Base-by-base conservation (phyloP, 2,888 invertebrate genomes). In the Caenorhabditis drosophilae region DNA sequence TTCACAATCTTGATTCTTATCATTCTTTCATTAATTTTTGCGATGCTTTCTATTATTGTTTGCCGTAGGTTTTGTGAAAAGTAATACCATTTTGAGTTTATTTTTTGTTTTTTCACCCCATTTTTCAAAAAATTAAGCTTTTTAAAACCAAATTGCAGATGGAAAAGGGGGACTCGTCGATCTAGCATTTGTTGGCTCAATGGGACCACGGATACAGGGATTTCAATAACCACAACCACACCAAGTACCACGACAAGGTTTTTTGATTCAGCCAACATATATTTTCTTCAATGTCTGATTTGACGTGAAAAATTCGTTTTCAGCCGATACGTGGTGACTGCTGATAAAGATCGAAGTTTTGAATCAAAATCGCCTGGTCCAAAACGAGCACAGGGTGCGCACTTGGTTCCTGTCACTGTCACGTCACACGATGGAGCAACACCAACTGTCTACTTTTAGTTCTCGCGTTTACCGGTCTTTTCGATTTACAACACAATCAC, bases 361-460 rank as follows among this genome's bases (percentile, higher is more conserved):
- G 73, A 73, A 38, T 48, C 64, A 11, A 74, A 71, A 41, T 71
- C 71, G 0, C 74, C 74, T 2, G 71, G 63, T 15, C 74, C 74
- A 4, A 68, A 69, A 47, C 38, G 74, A 49, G 62, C 74, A 1
- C 68, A 68, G 48, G 74, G 74, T 6, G 77, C 77, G 11, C 75
- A 74, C 41, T 58, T 77, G 38, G 77, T 77, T 2, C 77, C 77
- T 6, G 73, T 77, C 2, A 77, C 75, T 4, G 77, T 77, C 4
- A 64, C 73, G 15, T 70, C 66, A n/a, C 67, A 63, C 9, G 74
- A 73, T 42, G 77, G 77, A 4, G 67, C 77, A 4, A 52, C 67
- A 7, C 77, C 77, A 31, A 77, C 77, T 12, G 75, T 77, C 22
- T 77, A 75, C 44, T 77, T 77, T 44, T 48, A 18, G 46, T 31